Evolutionary conservation across 2,113 vertebrate species (phyloP).

Genomic region (Centropus bengalensis): DNA sequence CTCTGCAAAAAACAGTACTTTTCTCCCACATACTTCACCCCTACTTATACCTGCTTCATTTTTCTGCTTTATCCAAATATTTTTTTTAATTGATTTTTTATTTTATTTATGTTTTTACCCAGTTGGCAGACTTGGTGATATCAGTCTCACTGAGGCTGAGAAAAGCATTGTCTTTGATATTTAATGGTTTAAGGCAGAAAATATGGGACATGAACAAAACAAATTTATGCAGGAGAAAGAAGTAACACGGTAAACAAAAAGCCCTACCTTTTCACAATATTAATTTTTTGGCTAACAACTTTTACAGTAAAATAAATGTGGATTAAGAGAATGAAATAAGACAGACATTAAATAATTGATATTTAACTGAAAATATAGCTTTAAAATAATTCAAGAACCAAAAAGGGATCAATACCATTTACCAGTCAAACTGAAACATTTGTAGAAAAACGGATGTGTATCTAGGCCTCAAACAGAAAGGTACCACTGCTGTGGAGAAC

Average conservation of each 20-base stretch:
- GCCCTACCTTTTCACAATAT: not conserved
- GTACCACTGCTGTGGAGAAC: not conserved
- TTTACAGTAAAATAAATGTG: not conserved
- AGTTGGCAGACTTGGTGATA: not conserved
- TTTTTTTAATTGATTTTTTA: not conserved
- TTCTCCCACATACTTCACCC: not conserved
- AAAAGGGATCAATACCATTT: not conserved
- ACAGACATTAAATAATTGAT: not conserved
- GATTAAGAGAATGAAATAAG: not conserved
- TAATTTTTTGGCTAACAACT: not conserved
- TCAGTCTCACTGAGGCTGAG: not conserved
- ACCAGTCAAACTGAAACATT: not conserved
- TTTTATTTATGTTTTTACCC: not conserved
- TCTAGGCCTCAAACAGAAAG: not conserved
- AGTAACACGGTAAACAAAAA: not conserved
- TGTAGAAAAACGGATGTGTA: not conserved
- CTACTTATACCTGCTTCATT: not conserved
- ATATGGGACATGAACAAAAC: not conserved
- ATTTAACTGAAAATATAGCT: not conserved
- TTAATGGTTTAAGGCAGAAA: not conserved
- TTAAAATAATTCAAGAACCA: not conserved
- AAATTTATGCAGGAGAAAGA: not conserved
- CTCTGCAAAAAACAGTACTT: not conserved
- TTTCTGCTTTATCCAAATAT: not conserved
- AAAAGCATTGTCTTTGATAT: not conserved